These are phyloP conservation scores for Halisarca cf. caerulea DNA, from an alignment of 37 sponge, comb jelly and placozoan species.

Conservation along the genomic window DNA sequence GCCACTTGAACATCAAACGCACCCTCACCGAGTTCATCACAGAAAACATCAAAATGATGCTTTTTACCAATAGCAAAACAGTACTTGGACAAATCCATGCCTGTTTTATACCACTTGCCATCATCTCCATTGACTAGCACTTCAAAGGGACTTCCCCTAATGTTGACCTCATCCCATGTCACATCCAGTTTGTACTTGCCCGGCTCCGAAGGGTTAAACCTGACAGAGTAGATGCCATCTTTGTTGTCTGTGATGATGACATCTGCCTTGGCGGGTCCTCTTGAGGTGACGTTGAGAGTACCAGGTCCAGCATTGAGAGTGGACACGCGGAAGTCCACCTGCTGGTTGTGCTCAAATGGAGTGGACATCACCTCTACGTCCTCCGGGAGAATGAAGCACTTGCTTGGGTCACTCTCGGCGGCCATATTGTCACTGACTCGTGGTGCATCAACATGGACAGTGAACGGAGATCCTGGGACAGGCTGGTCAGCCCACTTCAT, in stretches of 20 bases:
- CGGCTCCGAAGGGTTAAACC: conserved; percentile 44
- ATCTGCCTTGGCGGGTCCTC: conserved; percentile 48
- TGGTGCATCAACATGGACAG: conserved; percentile 50
- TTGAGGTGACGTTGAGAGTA: conserved; percentile 73
- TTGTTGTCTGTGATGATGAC: conserved; percentile 44
- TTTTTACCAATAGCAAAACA: conserved; percentile 54
- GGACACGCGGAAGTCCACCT: conserved; percentile 54
- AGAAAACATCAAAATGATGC: conserved; percentile 68
- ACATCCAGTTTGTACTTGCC: conserved; percentile 63
- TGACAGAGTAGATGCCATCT: conserved; percentile 69
- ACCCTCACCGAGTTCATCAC: conserved; percentile 69
- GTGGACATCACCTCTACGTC: conserved; percentile 47
- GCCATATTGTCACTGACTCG: conserved; percentile 20
- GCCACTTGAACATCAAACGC: conserved; percentile 36
- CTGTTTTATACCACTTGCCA: conserved; percentile 35
- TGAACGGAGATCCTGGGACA: conserved; percentile 80
- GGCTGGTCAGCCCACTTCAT: conserved; percentile 58
- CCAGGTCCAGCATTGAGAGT: conserved; percentile 74
- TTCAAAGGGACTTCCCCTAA: conserved; percentile 64
- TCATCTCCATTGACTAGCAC: conserved; percentile 56
- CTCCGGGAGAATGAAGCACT: conserved; percentile 59
- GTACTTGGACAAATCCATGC: conserved; percentile 59
- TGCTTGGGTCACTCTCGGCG: conserved; percentile 29
- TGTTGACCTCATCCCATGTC: conserved; percentile 64
- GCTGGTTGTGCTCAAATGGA: conserved; percentile 39